These are phyloP conservation scores for Lichenostomus cassidix DNA, from an alignment of 2,113 vertebrate species.

Conservation along the genomic window DNA sequence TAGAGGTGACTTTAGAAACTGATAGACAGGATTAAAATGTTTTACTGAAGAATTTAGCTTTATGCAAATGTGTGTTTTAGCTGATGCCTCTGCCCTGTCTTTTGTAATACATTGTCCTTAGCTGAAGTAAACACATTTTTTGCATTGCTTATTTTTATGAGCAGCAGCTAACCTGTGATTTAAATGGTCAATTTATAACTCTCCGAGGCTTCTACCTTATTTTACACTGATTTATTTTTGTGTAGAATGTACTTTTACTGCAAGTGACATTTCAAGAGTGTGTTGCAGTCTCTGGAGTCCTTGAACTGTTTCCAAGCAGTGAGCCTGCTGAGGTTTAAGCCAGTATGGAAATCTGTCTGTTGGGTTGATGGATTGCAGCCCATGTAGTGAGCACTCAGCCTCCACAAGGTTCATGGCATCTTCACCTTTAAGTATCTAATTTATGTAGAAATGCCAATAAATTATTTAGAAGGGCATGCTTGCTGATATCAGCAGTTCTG, in stretches of 20 bases:
- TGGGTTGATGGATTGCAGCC: conserved; percentile 24
- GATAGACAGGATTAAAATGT: neutral
- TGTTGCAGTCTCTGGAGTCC: neutral
- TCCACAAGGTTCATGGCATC: conserved; percentile 45
- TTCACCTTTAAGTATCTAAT: conserved; percentile 61
- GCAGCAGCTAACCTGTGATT: neutral
- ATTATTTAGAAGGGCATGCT: conserved; percentile 60
- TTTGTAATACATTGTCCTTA: neutral
- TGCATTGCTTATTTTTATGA: neutral
- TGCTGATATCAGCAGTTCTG: conserved; percentile 63
- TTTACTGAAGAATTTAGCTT: neutral
- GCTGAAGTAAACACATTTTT: neutral
- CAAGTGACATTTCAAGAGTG: conserved; percentile 3
- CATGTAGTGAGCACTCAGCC: conserved; percentile 1
- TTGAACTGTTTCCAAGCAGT: conserved; percentile 35
- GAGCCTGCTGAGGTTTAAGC: neutral
- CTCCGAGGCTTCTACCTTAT: neutral
- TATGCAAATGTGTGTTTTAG: neutral
- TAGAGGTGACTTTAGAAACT: neutral
- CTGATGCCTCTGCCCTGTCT: neutral
- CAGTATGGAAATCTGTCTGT: conserved; percentile 47
- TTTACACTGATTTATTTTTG: conserved; percentile 38
- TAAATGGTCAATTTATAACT: conserved; percentile 8
- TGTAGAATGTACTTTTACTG: neutral
- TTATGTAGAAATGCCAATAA: conserved; percentile 59